These are phyloP conservation scores for Clarias magur DNA, from an alignment of 2,113 vertebrate species.

Conservation along the genomic window DNA sequence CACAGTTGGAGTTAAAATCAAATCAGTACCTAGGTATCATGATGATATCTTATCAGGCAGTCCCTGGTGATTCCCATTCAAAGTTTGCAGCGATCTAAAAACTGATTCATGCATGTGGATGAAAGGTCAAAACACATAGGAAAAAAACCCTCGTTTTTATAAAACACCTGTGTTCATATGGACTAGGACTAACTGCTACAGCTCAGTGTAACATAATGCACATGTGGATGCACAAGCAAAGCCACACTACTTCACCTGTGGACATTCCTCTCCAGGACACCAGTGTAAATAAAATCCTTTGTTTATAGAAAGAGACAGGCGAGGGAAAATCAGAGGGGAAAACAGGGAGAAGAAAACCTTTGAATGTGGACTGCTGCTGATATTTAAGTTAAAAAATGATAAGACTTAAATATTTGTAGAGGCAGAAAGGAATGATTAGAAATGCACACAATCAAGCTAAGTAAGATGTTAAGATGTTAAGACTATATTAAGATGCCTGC, in stretches of 20 bases:
- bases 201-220: too few species aligned
- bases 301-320: not conserved
- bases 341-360: not conserved
- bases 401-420: not conserved
- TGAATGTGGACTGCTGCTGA: not conserved
- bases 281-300: not conserved
- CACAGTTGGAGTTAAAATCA: too few species aligned
- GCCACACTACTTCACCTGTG: not conserved
- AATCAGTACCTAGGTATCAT: too few species aligned
- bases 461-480: not conserved
- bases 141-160: too few species aligned
- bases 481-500: not conserved
- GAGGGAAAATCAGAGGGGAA: not conserved
- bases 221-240: not conserved
- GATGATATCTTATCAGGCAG: too few species aligned
- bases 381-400: not conserved
- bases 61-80: too few species aligned
- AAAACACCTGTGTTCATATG: too few species aligned
- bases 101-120: too few species aligned
- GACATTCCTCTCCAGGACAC: not conserved
- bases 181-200: not conserved
- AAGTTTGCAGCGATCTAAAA: too few species aligned
- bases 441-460: constrained; percentile 4
- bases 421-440: not conserved
- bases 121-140: too few species aligned